These are phyloP conservation scores for Coelopa pilipes DNA, from an alignment of 2,888 invertebrate species.

Conservation along the genomic window DNA sequence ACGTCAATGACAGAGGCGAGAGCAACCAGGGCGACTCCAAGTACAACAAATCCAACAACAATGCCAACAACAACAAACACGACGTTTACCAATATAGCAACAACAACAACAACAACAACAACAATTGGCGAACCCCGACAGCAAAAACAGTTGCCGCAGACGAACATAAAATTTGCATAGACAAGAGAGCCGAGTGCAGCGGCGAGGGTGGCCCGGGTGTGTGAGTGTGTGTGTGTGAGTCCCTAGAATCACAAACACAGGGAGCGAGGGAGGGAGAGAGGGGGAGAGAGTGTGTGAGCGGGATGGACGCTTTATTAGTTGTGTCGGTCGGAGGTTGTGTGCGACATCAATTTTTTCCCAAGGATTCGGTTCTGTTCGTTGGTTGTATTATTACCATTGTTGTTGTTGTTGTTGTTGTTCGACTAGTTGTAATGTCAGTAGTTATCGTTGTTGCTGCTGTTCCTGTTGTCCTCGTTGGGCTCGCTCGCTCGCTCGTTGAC, in stretches of 20 bases:
- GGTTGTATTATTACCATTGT: background rate
- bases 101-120: constrained; percentile 16
- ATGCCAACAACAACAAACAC: constrained; percentile 15
- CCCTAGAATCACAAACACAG: background rate
- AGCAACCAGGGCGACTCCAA: too few relatives aligned
- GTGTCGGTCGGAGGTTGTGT: too few relatives aligned
- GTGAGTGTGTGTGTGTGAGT: background rate
- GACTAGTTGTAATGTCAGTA: background rate
- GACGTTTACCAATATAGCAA: background rate
- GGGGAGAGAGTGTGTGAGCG: too few relatives aligned
- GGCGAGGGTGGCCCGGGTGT: background rate
- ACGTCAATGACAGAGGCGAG: too few relatives aligned
- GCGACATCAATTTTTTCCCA: background rate
- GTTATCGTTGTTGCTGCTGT: background rate
- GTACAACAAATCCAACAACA: constrained; percentile 6
- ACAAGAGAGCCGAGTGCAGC: constrained; percentile 32
- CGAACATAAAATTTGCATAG: constrained; percentile 40
- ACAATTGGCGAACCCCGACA: background rate
- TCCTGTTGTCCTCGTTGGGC: background rate
- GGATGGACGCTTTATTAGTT: too few relatives aligned
- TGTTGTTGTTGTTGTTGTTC: background rate
- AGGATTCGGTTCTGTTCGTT: background rate
- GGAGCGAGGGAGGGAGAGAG: too few relatives aligned
- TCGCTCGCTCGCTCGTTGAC: background rate
- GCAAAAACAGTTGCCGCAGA: constrained; percentile 28